A percentile compares a stretch with the other conserved stretches of the same genome.
Evolutionary conservation across 2,113 vertebrate genomes (phyloP).

Genomic region (Centropus bengalensis): DNA sequence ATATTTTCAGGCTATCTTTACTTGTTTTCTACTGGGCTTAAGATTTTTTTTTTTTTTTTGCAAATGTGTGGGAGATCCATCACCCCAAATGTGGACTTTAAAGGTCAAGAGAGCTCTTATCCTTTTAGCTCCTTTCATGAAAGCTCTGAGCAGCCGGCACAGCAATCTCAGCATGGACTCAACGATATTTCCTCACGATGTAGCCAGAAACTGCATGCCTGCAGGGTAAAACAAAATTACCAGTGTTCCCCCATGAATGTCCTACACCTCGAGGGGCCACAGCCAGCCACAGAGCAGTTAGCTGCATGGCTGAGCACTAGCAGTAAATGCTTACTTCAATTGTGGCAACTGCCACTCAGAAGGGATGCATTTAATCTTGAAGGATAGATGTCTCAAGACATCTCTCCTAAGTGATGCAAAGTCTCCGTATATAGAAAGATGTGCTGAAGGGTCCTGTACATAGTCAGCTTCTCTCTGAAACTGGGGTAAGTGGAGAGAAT

Average conservation of each 20-base stretch:
- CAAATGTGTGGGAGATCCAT: conserved; percentile 45
- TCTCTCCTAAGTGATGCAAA: conserved; percentile 50
- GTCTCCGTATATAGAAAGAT: conserved; percentile 17
- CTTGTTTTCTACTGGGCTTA: conserved; percentile 20
- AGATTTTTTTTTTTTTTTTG: not conserved
- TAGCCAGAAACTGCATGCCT: conserved; percentile 75
- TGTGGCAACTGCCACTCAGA: conserved; percentile 77
- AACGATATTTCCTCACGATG: conserved; percentile 62
- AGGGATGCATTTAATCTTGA: conserved; percentile 75
- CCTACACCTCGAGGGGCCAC: conserved; percentile 79
- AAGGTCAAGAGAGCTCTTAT: conserved; percentile 71
- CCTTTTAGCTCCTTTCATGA: conserved; percentile 58
- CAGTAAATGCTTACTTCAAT: conserved; percentile 78
- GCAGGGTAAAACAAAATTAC: conserved; percentile 81
- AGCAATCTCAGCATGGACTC: conserved; percentile 69
- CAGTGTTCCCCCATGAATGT: conserved; percentile 78
- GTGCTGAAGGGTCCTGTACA: not conserved
- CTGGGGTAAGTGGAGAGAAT: not conserved
- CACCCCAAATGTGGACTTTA: conserved; percentile 57
- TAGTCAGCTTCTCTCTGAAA: not conserved
- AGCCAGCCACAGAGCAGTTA: conserved; percentile 78
- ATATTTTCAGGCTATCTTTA: not conserved
- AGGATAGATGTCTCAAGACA: conserved; percentile 72
- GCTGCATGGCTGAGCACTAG: conserved; percentile 81
- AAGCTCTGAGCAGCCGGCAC: conserved; percentile 56